Base-by-base conservation (phyloP, 1,140 invertebrate genomes). In the Mactra quadrangularis region DNA sequence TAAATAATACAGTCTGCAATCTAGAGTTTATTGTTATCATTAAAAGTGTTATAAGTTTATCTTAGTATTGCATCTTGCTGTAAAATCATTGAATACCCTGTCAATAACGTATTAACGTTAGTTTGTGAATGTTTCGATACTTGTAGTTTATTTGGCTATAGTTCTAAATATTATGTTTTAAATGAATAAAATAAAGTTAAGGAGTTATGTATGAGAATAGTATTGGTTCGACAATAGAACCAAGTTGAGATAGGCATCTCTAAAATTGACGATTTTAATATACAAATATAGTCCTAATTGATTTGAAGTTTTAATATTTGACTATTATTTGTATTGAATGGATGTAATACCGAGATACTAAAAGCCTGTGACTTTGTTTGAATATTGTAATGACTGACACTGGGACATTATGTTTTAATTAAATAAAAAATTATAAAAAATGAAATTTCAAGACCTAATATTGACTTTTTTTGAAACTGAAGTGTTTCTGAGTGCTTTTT, bases 11-110 rank as follows among this genome's bases (percentile, higher is more conserved):
- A n/a, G 15, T 15, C 38, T 15, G 38, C 38, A 41, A 7, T 7
- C 38, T 7, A 41, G 38, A n/a, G n/a, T n/a, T 41, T 41, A 41
- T 41, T 41, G 38, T 41, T 41, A 41, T 41, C 38, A 62, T 62
- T n/a, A 66, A 66, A 66, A 66, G 62, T 66, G 62, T 66, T 45
- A 62, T 15, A 66, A 27, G 62, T 66, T 66, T 47, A 66, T 45
- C 62, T 13, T 6, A 33, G 7, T 47, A 66, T 66, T 66, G 62
- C 62, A 47, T 66, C 62, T n/a, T 47, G 41, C 19, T 47, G 41
- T 62, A 22, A 1, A 62, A 22, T 15, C 11, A 3, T 6, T 59
- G 19, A 29, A n/a, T 35, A 62, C 31, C 27, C 55, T 57, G 55
- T 29, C 31, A 53, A 57, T 62, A 62, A 35, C 35, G 19, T 19